Base-by-base conservation (phyloP, 1,140 invertebrate genomes). In the Papilio machaon region DNA sequence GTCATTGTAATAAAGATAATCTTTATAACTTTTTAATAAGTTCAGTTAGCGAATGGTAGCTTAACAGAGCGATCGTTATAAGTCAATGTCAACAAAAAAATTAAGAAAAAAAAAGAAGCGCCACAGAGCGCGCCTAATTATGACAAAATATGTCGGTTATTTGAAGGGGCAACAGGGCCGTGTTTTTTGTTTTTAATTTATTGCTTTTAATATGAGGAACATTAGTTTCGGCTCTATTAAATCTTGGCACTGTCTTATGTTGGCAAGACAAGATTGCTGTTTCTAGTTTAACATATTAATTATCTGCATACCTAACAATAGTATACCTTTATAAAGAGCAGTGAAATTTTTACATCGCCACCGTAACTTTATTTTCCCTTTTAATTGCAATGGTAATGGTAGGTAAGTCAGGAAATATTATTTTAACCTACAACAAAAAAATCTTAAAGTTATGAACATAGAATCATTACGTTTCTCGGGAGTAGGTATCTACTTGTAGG, bases 71-170 rank as follows among this genome's bases (percentile, higher is more conserved):
- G 67, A 79, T 82, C 77, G 52, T 52, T 82, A 87, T 87, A 85
- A 84, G 85, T 87, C 86, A 83, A 73, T 46, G 58, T 79, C 79
- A 80, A 82, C 79, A 87, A 87, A 91, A 91, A 90, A 88, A 81
- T 11, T 35, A 54, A 13, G 52, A 49, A 84, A 85, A 90, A 90
- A 91, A 89, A 82, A 64, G 85, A 86, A 90, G 89, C 89, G 91
- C 90, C 90, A 87, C 83, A 82, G 82, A 60, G 81, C 80, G 81
- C 79, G 77, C 84, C 85, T 92, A 93, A 93, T 93, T 92, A 92
- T 92, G 91, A 93, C 91, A 91, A 91, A 92, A 93, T 92, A 89
- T 91, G 87, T 87, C 89, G 85, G 87, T 86, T 83, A 87, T 91
- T 88, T 86, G 84, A 88, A 89, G 90, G 84, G 87, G 86, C 88